Evolutionary conservation across 2,797 vertebrate species (phyloP).

Genomic region (Phalloptychus januarius): DNA sequence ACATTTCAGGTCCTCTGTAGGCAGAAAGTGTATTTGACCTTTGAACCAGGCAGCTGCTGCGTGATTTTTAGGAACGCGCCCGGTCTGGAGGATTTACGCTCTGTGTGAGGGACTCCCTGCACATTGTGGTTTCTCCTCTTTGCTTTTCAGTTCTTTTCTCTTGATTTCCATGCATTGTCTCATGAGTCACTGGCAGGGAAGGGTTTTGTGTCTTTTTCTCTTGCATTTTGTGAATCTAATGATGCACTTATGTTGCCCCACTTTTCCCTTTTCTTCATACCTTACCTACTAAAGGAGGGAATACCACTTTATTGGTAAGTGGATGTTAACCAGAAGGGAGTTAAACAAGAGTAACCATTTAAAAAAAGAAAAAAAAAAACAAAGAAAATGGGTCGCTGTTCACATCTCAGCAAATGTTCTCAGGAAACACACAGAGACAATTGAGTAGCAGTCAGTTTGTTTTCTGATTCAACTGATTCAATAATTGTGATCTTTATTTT

Average conservation of each 20-base stretch:
- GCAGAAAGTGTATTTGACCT: conserved; percentile 13
- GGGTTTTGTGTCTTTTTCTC: conserved; percentile 99
- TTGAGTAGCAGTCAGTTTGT: conserved; percentile 90
- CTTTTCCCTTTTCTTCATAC: conserved; percentile 99
- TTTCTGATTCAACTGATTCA: conserved; percentile 95
- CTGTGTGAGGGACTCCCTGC: conserved; percentile 73
- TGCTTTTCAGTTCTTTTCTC: conserved; percentile 78
- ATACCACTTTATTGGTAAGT: conserved; percentile 99
- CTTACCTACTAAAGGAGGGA: conserved; percentile 99
- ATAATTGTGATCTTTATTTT: conserved; percentile 97
- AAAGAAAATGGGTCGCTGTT: conserved; percentile 95
- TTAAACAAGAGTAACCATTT: conserved; percentile 90
- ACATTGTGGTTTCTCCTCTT: conserved; percentile 77
- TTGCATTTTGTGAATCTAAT: conserved; percentile 99
- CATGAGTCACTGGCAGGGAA: conserved; percentile 88
- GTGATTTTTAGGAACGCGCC: conserved; percentile 46
- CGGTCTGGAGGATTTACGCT: conserved; percentile 61
- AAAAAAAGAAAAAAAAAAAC: conserved; percentile 86
- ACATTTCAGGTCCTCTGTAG: conserved; percentile 12
- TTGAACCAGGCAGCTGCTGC: conserved; percentile 32
- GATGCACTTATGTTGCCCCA: conserved; percentile 99
- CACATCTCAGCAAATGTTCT: conserved; percentile 97
- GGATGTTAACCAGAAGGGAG: conserved; percentile 99
- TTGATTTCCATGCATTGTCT: conserved; percentile 86
- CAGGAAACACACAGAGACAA: conserved; percentile 91